phyloP scores from a whole-genome alignment of 2,797 vertebrate genomes.

The Pantherophis vulpinus region DNA sequence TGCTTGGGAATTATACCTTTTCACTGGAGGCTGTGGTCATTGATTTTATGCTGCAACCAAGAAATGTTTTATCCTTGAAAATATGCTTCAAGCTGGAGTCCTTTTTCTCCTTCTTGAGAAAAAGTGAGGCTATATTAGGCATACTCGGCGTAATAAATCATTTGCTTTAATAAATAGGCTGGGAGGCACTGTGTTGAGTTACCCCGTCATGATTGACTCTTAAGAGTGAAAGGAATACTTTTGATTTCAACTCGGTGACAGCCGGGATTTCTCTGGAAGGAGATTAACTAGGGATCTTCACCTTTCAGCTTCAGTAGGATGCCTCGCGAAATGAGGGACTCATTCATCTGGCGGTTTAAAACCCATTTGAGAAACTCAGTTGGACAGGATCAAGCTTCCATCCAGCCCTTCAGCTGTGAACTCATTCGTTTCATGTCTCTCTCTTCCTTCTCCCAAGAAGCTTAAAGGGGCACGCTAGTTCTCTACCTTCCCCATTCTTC shows the following conservation, averaged over 20 bases:
- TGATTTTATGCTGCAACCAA: background rate
- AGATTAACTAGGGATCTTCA: background rate
- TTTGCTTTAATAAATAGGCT: conserved; percentile 8
- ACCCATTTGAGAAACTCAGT: background rate
- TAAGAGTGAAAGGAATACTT: conserved; percentile 26
- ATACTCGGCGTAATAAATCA: conserved; percentile 4
- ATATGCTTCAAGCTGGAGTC: background rate
- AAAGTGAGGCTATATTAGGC: background rate
- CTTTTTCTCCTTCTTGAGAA: background rate
- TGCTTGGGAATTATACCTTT: background rate
- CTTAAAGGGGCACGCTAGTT: background rate
- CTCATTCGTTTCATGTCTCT: background rate
- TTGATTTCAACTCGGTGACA: background rate
- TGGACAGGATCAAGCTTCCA: background rate
- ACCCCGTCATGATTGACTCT: background rate
- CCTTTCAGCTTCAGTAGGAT: background rate
- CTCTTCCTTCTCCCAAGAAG: background rate
- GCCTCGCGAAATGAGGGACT: background rate
- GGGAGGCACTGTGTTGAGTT: background rate
- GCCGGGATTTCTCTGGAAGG: background rate
- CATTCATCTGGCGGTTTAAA: background rate
- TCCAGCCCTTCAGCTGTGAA: background rate
- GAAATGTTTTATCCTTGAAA: conserved; percentile 10
- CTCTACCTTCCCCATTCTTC: background rate
- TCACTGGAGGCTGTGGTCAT: background rate